phyloP scores from a whole-genome alignment of 1,140 invertebrate species.

The Cryptotermes secundus region DNA sequence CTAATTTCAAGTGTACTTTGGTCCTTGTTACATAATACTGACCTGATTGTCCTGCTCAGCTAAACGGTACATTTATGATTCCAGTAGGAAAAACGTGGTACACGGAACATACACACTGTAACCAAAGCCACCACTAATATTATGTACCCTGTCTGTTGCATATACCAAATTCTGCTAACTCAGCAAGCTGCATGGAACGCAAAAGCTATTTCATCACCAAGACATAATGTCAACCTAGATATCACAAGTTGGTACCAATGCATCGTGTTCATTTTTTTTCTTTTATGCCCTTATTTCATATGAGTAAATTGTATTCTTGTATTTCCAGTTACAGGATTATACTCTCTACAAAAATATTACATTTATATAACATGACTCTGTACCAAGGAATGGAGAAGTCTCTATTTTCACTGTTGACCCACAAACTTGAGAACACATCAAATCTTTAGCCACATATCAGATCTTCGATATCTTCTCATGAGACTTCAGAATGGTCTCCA shows the following conservation, averaged over 20 bases:
- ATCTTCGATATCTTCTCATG: too few species aligned
- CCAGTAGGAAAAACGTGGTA: not conserved
- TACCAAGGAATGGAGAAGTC: not conserved
- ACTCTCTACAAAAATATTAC: slow-evolving; percentile 2
- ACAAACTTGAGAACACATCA: too few species aligned
- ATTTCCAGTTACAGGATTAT: not conserved
- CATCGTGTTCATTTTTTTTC: not conserved
- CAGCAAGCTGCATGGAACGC: not conserved
- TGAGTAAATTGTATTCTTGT: not conserved
- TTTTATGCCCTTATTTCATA: not conserved
- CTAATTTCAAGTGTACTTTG: not conserved
- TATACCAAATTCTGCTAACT: not conserved
- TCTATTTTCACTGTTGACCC: not conserved
- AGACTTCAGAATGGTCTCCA: not conserved
- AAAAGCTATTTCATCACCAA: not conserved
- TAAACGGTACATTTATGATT: not conserved
- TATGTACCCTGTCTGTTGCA: not conserved
- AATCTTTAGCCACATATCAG: too few species aligned
- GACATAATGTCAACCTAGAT: not conserved
- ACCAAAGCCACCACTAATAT: not conserved
- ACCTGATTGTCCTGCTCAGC: not conserved
- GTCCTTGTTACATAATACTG: slow-evolving; percentile 4
- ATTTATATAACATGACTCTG: slow-evolving; percentile 2
- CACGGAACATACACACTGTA: not conserved
- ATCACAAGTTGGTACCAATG: not conserved